Base-by-base conservation (phyloP, 1,140 invertebrate species). In the Pogonomyrmex barbatus region DNA sequence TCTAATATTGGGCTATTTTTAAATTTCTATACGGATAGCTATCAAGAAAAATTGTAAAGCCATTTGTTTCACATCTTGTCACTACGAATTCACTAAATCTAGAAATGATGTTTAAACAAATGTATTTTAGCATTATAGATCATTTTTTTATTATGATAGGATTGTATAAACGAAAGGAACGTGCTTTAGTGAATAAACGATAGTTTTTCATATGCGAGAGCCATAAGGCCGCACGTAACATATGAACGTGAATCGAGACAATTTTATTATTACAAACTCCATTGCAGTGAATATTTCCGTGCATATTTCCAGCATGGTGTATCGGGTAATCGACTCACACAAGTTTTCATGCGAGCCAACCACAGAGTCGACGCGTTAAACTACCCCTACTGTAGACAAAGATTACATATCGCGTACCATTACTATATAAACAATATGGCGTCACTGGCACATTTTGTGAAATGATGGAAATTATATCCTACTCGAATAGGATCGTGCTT, bases 261-360 rank as follows among this genome's bases (percentile, higher is more conserved):
- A 81, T 81, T 70, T 33, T 17, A 63, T 65, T 81, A 81, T 56
- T 68, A 24, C 68, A 60, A 83, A 83, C 68, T 83, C 79, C 79
- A 75, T 73, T 62, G 79, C 52, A 60, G 47, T 47, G 79, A 65
- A 56, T n/a, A n/a, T n/a, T n/a, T n/a, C n/a, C 79, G 30, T 60
- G n/a, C 67, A 45, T 33, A 33, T 83, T 73, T 71, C 24, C 65
- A 58, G 47, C 24, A 47, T 71, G 30, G 45, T 68, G 62, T 12
- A 39, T 54, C 62, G 77, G n/a, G 4, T 62, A 62, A 83, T 83
- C 68, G 42, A 75, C 54, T 83, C 79, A 60, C 33, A 10, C 67
- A 73, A 60, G 52, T 82, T 82, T 73, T 71, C 79, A 73, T 60
- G 79, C n/a, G 68, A 83, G 54, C 79, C 79, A 83, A 83, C 79